Evolutionary conservation across 2,797 vertebrate genomes (phyloP).

Genomic region (Pangasius larnaudii): DNA sequence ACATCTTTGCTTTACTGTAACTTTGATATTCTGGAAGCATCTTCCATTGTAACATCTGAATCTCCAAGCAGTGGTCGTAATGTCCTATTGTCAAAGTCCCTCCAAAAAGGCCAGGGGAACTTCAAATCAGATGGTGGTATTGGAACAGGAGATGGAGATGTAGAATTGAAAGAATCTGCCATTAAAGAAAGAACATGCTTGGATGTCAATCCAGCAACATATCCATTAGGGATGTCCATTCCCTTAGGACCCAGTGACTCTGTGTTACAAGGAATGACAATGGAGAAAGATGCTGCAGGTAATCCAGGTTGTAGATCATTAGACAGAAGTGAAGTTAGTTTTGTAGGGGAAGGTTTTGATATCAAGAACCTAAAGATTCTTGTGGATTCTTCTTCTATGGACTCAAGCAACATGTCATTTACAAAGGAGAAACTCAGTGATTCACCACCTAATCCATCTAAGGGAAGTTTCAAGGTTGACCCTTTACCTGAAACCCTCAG

Average conservation of each 20-base stretch:
- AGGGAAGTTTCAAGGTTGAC: background rate
- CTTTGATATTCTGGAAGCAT: slow-evolving; percentile 21
- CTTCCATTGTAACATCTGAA: slow-evolving; percentile 18
- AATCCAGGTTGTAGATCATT: background rate
- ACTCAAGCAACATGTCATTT: background rate
- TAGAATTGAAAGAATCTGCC: background rate
- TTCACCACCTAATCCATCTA: slow-evolving; percentile 66
- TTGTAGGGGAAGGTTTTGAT: slow-evolving; percentile 8
- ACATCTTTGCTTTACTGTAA: slow-evolving; percentile 4
- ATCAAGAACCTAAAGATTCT: slow-evolving; percentile 28
- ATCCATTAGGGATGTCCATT: background rate
- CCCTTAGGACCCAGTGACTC: background rate
- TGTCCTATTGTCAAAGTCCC: background rate
- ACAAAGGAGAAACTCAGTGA: slow-evolving; percentile 1
- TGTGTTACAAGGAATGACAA: background rate
- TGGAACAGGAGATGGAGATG: slow-evolving; percentile 7
- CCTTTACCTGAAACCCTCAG: slow-evolving; percentile 3
- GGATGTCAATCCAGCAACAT: background rate
- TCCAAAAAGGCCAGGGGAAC: background rate
- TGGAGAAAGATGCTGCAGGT: slow-evolving; percentile 20
- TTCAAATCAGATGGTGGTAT: background rate
- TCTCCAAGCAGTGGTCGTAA: slow-evolving; percentile 18
- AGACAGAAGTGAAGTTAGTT: slow-evolving; percentile 10
- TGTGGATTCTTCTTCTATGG: slow-evolving; percentile 63
- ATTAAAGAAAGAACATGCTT: slow-evolving; percentile 8